phyloP scores from a whole-genome alignment of 2,888 invertebrate genomes.

The Drosophila melanosoma region DNA sequence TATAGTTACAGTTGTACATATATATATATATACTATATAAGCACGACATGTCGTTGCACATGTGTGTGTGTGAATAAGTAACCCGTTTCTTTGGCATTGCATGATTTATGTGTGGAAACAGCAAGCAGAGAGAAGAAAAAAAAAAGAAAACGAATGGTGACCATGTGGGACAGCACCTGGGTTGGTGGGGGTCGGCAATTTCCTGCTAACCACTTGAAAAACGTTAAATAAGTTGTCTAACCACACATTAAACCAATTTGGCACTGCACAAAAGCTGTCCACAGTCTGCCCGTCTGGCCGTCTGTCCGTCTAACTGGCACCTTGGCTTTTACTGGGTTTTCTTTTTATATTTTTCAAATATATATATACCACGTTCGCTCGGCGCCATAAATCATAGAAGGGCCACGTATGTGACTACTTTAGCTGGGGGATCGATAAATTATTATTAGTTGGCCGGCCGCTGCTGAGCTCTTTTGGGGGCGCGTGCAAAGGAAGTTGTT shows the following conservation, averaged over 20 bases:
- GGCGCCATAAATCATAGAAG: conserved; percentile 78
- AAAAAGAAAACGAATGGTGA: conserved; percentile 40
- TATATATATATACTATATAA: conserved; percentile 28
- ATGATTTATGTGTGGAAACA: conserved; percentile 71
- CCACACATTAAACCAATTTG: conserved; percentile 81
- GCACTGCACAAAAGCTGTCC: conserved; percentile 56
- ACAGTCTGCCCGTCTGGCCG: conserved; percentile 7
- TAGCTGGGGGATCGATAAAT: conserved; percentile 82
- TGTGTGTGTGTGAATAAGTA: conserved; percentile 40
- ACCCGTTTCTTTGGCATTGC: conserved; percentile 70
- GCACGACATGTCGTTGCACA: background rate
- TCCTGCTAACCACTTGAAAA: conserved; percentile 74
- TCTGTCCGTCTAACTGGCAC: conserved; percentile 53
- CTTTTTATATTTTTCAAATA: conserved; percentile 33
- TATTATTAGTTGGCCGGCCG: conserved; percentile 81
- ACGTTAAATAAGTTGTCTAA: conserved; percentile 81
- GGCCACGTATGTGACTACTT: conserved; percentile 74
- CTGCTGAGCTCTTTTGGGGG: conserved; percentile 47
- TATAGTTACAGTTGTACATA: conserved; percentile 22
- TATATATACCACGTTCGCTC: conserved; percentile 49
- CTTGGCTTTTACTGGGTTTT: conserved; percentile 35
- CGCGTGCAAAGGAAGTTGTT: conserved; percentile 77
- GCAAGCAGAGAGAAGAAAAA: conserved; percentile 27
- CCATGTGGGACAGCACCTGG: conserved; percentile 42
- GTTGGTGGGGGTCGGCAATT: background rate